phyloP scores from a whole-genome alignment of 2,797 vertebrate genomes.

The Crossoptilon crossoptilon region DNA sequence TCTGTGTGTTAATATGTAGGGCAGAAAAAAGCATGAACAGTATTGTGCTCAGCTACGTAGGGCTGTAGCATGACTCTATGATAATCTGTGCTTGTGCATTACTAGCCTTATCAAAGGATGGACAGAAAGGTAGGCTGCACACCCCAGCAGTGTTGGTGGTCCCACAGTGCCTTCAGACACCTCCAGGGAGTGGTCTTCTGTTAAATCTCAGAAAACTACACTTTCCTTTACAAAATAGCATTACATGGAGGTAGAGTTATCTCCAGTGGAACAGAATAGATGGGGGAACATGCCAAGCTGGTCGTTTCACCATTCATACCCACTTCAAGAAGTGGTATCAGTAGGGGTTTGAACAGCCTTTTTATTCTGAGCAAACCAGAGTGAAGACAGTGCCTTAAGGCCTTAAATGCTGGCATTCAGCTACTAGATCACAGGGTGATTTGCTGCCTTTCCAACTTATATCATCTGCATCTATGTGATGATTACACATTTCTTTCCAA shows the following conservation, averaged over 20 bases:
- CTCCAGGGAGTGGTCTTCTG: background rate
- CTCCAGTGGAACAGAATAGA: background rate
- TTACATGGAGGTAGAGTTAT: background rate
- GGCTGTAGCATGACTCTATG: background rate
- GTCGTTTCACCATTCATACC: background rate
- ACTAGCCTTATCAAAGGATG: background rate
- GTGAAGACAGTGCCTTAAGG: background rate
- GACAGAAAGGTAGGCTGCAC: background rate
- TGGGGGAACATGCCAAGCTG: background rate
- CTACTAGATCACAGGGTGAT: background rate
- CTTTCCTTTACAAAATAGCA: background rate
- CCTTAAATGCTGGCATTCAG: background rate
- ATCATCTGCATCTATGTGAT: slow-evolving; percentile 3
- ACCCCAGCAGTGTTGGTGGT: background rate
- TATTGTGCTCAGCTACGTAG: background rate
- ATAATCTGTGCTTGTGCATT: background rate
- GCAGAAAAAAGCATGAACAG: background rate
- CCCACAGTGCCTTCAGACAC: background rate
- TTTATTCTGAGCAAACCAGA: background rate
- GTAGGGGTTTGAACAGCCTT: background rate
- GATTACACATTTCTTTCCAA: slow-evolving; percentile 27
- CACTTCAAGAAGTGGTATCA: background rate
- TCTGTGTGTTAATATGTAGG: background rate
- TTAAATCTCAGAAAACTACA: background rate
- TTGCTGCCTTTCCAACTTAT: background rate